Base-by-base conservation (phyloP, 2,113 vertebrate species). In the Ifrita kowaldi region DNA sequence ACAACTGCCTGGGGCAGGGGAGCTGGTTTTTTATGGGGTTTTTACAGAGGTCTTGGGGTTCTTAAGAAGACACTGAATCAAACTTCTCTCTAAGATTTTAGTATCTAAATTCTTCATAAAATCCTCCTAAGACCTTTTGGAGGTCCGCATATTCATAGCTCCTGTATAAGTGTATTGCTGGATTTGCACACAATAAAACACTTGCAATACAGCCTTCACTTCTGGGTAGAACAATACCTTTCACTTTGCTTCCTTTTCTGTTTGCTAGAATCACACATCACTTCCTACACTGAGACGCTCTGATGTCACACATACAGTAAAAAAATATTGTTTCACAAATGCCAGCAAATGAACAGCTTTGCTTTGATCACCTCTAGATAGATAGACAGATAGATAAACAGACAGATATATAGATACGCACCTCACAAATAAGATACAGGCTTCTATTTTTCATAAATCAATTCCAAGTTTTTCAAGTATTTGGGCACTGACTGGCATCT, bases 21-120 rank as follows among this genome's bases (percentile, higher is more conserved):
- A 12, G 3, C 3, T 74, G 0, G 0, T 8, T 74, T 74, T 33
- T 28, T 6, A 42, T 32, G 9, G 1, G 0, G 4, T 75, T 92
- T 81, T 57, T n/a, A 64, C 21, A 63, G n/a, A 68, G 15, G 10
- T 33, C 13, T 16, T 39, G 5, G 21, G 3, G 10, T 42, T 84
- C 64, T 69, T 62, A 63, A 49, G 30, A 78, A 74, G 37, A 84
- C 30, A 6, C 10, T 84, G 13, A 27, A 64, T 81, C 28, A 89
- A 90, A 65, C 3, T 39, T 18, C 8, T 50, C 9, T 42, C 39
- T 17, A 39, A 50, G 13, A 77, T 86, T 83, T 86, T 21, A 53
- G 14, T 16, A 35, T 30, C 23, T 53, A 42, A 77, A 67, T 81
- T 59, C 10, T 28, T 22, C 10, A 13, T 18, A 13, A 84, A 81